Conservation (phyloP, 2,113 vertebrate species). For the Brienomyrus longianalis region DNA sequence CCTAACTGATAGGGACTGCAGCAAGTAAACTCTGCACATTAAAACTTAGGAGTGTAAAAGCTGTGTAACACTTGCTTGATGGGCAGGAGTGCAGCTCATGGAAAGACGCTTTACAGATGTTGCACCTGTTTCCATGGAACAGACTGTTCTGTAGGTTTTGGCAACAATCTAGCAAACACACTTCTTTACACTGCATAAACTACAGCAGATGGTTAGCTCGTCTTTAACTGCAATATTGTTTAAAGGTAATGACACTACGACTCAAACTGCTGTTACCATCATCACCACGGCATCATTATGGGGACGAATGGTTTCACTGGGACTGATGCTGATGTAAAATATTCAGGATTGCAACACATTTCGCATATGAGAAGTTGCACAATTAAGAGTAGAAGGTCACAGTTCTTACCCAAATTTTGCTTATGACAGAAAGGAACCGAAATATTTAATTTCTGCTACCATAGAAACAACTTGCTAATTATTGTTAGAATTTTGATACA, state of each 20-base stretch:
- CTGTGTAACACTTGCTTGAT: background rate
- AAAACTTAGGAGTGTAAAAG: background rate
- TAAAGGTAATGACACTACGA: background rate
- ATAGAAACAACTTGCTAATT: background rate
- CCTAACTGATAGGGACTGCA: background rate
- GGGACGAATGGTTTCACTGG: background rate
- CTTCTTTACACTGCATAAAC: background rate
- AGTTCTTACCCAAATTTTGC: background rate
- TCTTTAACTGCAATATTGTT: background rate
- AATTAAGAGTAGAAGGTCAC: background rate
- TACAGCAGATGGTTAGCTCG: background rate
- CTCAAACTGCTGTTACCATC: background rate
- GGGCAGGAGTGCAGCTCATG: background rate
- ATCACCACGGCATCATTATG: background rate
- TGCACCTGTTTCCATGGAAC: background rate
- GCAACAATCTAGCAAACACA: background rate
- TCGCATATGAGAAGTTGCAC: background rate
- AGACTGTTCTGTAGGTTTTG: background rate
- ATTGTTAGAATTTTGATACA: background rate
- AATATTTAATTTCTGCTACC: background rate
- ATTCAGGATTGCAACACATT: background rate
- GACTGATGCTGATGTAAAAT: background rate
- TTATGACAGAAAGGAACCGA: background rate
- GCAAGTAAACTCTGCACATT: background rate
- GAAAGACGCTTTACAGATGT: background rate